phyloP scores from a whole-genome alignment of 2,113 vertebrate genomes.

The Coturnix japonica region DNA sequence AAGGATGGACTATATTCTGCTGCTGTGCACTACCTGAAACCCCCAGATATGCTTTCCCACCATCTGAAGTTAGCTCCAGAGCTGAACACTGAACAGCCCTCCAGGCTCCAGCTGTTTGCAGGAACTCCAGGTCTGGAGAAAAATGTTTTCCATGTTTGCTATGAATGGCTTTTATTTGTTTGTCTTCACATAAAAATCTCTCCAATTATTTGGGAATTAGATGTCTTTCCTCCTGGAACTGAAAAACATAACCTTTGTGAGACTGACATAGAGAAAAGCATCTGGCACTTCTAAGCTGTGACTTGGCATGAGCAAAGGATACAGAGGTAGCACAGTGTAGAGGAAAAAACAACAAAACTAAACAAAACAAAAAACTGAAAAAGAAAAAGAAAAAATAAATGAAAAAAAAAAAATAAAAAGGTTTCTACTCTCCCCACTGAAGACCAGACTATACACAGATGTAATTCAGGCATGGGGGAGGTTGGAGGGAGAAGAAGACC shows the following conservation, averaged over 20 bases:
- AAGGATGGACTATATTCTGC: neutral
- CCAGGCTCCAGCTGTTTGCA: neutral
- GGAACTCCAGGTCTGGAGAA: conserved; percentile 12
- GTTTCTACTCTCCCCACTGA: neutral
- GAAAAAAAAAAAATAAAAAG: neutral
- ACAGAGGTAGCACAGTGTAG: conserved; percentile 11
- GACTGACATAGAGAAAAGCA: neutral
- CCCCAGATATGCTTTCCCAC: neutral
- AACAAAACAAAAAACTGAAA: neutral
- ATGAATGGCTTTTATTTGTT: conserved; percentile 32
- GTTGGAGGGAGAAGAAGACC: neutral
- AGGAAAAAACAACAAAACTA: neutral
- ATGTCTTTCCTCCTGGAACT: conserved; percentile 36
- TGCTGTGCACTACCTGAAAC: fast-evolving
- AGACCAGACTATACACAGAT: conserved; percentile 18
- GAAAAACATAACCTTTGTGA: neutral
- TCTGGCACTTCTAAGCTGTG: neutral
- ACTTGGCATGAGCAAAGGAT: conserved; percentile 28
- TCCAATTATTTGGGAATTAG: conserved; percentile 25
- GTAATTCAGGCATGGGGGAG: neutral
- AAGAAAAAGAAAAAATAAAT: no score
- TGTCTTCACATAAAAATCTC: conserved; percentile 47
- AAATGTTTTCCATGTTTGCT: conserved; percentile 9
- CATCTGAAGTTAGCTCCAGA: neutral
- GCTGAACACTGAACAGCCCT: neutral